Conservation (phyloP, 2,113 vertebrate genomes). For the Brienomyrus brachyistius region DNA sequence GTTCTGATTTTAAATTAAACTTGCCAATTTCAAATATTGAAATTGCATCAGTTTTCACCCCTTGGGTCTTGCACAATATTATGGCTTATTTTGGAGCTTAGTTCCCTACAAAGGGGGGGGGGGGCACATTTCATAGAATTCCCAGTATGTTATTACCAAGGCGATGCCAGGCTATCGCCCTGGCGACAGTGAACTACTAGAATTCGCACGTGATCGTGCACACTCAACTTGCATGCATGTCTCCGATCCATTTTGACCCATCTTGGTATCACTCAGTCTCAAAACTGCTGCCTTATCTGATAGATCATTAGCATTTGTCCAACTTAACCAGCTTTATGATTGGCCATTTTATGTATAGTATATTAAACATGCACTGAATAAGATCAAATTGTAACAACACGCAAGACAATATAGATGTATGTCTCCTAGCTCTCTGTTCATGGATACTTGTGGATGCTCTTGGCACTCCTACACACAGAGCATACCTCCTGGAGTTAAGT, state of each 20-base stretch:
- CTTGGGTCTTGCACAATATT: slow-evolving; percentile 87
- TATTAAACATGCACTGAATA: not conserved
- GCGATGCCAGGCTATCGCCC: not conserved
- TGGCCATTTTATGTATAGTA: too few relatives aligned
- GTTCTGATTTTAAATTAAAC: slow-evolving; percentile 97
- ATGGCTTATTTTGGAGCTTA: slow-evolving; percentile 76
- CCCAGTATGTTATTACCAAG: slow-evolving; percentile 54
- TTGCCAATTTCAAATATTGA: slow-evolving; percentile 97
- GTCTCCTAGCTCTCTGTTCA: not conserved
- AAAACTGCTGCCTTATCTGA: not conserved
- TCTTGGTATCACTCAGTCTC: not conserved
- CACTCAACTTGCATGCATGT: not conserved
- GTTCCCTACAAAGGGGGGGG: slow-evolving; percentile 44
- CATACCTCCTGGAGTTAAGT: not conserved
- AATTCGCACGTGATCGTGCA: not conserved
- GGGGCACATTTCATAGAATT: slow-evolving; percentile 53
- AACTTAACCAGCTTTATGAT: not conserved
- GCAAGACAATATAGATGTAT: not conserved
- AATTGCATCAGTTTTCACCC: slow-evolving; percentile 89
- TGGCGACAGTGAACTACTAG: not conserved
- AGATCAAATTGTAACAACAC: not conserved
- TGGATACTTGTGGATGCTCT: not conserved
- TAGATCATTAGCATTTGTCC: not conserved
- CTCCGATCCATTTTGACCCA: not conserved
- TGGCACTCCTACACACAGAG: not conserved